These are phyloP conservation scores for Troglohyphantes excavatus DNA, from an alignment of 2,888 invertebrate genomes.

Conservation along the genomic window DNA sequence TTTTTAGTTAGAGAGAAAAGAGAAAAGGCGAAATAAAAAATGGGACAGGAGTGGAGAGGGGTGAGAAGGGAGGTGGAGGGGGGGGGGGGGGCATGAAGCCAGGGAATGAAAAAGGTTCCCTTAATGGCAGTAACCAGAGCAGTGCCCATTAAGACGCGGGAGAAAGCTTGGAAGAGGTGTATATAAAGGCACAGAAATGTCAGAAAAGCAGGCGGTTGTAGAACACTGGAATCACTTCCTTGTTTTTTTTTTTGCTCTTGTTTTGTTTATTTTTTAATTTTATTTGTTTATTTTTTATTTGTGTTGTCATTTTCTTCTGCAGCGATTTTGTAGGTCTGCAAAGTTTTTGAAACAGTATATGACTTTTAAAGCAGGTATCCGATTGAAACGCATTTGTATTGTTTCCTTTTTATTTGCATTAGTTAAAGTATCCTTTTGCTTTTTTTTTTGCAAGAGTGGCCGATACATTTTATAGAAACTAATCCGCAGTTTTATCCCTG, in stretches of 20 bases:
- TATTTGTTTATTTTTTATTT: slow-evolving; percentile 45
- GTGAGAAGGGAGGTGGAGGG: background rate
- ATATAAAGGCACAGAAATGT: slow-evolving; percentile 60
- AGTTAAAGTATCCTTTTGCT: too few relatives aligned
- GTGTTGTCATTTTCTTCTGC: slow-evolving; percentile 28
- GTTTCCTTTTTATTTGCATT: too few relatives aligned
- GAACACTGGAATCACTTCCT: slow-evolving; percentile 74
- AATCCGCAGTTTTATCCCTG: too few relatives aligned
- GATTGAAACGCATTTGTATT: too few relatives aligned
- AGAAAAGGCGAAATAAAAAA: slow-evolving; percentile 36
- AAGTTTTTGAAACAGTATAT: slow-evolving; percentile 51
- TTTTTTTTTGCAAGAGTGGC: too few relatives aligned
- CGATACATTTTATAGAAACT: too few relatives aligned
- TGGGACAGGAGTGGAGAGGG: background rate
- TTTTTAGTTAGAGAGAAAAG: slow-evolving; percentile 66
- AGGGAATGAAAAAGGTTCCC: slow-evolving; percentile 42
- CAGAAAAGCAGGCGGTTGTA: slow-evolving; percentile 68
- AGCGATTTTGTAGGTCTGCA: slow-evolving; percentile 66
- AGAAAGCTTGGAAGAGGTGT: slow-evolving; percentile 37
- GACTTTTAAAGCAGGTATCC: slow-evolving; percentile 33
- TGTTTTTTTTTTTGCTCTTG: slow-evolving; percentile 37
- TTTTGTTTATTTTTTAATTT: slow-evolving; percentile 25
- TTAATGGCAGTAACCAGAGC: slow-evolving; percentile 78
- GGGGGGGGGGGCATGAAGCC: background rate
- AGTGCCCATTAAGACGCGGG: slow-evolving; percentile 70